A percentile compares a stretch with the other conserved stretches of the same genome.
phyloP scores from a whole-genome alignment of 2,888 invertebrate genomes.

The Doris montereyensis region DNA sequence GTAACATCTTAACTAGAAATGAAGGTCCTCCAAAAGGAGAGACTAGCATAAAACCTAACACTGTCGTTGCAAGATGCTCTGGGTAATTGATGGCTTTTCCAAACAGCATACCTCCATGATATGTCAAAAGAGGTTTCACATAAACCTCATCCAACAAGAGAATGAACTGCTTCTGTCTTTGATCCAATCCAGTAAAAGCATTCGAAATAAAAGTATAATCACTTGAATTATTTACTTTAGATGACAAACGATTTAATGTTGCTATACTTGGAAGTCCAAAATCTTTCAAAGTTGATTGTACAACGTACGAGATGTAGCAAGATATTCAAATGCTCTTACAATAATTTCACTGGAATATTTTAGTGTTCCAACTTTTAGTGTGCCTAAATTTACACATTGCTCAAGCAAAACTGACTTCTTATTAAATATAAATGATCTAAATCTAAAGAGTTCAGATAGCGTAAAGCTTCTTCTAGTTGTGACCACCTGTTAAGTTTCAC shows the following conservation, averaged over 20 bases:
- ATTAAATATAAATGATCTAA: too few species aligned
- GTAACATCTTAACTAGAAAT: conserved; percentile 13
- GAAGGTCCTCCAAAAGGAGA: conserved; percentile 2
- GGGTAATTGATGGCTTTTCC: neutral
- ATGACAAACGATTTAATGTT: neutral
- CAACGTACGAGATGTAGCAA: conserved; percentile 5
- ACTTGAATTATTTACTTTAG: conserved; percentile 16
- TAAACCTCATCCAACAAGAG: conserved; percentile 10
- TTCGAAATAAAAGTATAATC: neutral
- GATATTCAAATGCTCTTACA: conserved; percentile 8
- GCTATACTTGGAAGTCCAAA: conserved; percentile 10
- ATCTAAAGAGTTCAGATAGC: neutral
- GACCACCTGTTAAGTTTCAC: neutral
- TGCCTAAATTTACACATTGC: neutral
- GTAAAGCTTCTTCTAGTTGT: neutral
- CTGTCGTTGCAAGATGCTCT: conserved; percentile 15
- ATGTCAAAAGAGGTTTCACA: conserved; percentile 20
- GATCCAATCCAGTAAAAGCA: neutral
- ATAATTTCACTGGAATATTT: conserved; percentile 7
- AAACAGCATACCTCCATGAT: conserved; percentile 2
- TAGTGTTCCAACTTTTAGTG: neutral
- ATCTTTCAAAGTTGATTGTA: conserved; percentile 17
- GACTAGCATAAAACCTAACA: conserved; percentile 10
- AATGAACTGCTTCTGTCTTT: conserved; percentile 7
- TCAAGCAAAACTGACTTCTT: conserved; percentile 16